A percentile compares a stretch with the other conserved stretches of the same genome.
phyloP scores from a whole-genome alignment of 2,113 vertebrate genomes.

The Narcine bancroftii region DNA sequence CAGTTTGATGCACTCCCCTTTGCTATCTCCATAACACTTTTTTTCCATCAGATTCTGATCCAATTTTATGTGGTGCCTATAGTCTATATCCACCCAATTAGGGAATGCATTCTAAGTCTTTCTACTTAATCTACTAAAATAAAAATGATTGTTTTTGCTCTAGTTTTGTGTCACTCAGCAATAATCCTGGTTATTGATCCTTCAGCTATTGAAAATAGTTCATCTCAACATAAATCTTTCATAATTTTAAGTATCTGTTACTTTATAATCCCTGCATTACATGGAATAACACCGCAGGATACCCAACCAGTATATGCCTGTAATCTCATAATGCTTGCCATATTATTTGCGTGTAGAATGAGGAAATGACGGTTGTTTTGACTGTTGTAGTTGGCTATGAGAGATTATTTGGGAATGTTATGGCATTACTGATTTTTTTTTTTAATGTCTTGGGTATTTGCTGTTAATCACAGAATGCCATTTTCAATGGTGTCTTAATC shows the following conservation, averaged over 20 bases:
- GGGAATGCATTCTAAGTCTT: background rate
- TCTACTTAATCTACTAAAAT: background rate
- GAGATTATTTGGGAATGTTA: background rate
- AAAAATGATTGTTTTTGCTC: background rate
- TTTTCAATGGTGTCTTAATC: background rate
- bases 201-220: background rate
- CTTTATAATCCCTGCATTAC: background rate
- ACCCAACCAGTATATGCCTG: background rate
- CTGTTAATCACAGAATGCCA: background rate
- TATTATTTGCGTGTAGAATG: background rate
- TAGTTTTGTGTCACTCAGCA: background rate
- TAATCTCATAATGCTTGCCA: background rate
- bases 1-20: background rate
- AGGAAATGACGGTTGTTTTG: background rate
- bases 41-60: background rate
- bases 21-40: background rate
- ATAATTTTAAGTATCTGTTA: background rate
- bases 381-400: background rate
- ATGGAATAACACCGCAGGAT: background rate
- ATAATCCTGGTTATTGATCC: background rate
- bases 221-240: background rate
- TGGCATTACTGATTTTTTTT: background rate
- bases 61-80: background rate
- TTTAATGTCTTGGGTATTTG: background rate
- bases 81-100: background rate